Evolutionary conservation across 2,797 vertebrate genomes (phyloP).

Genomic region (Brachyalestes nurse): DNA sequence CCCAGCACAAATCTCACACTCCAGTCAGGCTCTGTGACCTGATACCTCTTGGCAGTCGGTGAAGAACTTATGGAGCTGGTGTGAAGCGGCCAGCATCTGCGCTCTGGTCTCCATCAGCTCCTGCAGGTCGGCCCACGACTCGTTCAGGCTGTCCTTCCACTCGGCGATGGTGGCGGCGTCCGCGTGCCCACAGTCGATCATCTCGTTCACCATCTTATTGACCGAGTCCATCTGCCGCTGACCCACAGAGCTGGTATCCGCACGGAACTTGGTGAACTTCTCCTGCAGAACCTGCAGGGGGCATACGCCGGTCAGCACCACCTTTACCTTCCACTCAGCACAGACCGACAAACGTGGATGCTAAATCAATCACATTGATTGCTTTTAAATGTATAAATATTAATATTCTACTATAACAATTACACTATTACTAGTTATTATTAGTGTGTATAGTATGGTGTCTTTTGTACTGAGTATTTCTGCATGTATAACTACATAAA

Average conservation of each 20-base stretch:
- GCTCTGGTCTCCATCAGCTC: conserved; percentile 93
- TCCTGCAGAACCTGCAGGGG: conserved; percentile 85
- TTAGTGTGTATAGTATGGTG: too few species aligned
- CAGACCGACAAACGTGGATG: too few species aligned
- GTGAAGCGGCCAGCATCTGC: conserved; percentile 91
- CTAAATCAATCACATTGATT: too few species aligned
- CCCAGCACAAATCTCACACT: too few species aligned
- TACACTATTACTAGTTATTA: too few species aligned
- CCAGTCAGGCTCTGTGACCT: neutral
- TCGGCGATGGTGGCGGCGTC: conserved; percentile 94
- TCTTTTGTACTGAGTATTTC: too few species aligned
- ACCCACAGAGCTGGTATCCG: conserved; percentile 85
- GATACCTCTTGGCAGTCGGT: conserved; percentile 86
- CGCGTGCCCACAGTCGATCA: conserved; percentile 91
- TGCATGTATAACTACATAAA: too few species aligned
- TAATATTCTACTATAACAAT: too few species aligned
- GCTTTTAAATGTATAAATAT: too few species aligned
- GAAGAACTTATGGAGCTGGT: conserved; percentile 95
- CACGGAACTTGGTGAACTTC: conserved; percentile 91
- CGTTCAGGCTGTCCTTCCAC: conserved; percentile 95
- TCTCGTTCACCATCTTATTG: conserved; percentile 96
- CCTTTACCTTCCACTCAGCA: too few species aligned
- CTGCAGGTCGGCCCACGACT: conserved; percentile 93
- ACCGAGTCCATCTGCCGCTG: conserved; percentile 80
- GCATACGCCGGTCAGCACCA: too few species aligned